Percentiles rank a stretch among this genome's conserved stretches.
Conservation (phyloP, 2,113 vertebrate species). For the Pandion haliaetus region DNA sequence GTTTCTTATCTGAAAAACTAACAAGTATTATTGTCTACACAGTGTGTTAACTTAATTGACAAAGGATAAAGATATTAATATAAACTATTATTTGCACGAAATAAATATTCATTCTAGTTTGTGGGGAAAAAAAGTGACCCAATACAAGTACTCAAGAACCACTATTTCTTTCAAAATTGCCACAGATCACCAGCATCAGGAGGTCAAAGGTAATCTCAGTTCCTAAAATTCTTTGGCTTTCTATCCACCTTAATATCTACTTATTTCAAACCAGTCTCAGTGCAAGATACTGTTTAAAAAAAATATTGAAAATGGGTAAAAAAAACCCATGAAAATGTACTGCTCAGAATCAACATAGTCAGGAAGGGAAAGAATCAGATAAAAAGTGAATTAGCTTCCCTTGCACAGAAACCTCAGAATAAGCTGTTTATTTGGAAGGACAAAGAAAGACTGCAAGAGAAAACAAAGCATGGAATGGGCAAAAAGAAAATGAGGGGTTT, state of each 20-base stretch:
- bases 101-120: not conserved
- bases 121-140: not conserved
- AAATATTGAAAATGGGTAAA: not conserved
- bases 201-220: not conserved
- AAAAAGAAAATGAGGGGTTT: not conserved
- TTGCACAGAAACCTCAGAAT: not conserved
- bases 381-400: not conserved
- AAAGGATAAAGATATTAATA: not conserved
- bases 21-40: not conserved
- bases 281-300: not conserved
- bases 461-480: not conserved
- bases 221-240: not conserved
- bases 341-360: not conserved
- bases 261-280: not conserved
- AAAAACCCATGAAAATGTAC: not conserved
- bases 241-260: not conserved
- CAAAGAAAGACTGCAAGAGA: not conserved
- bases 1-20: not conserved
- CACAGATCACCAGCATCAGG: not conserved
- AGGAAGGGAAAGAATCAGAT: not conserved
- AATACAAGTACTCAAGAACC: not conserved
- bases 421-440: not conserved
- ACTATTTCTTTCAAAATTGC: not conserved
- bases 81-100: not conserved
- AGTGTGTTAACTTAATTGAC: not conserved